These are phyloP conservation scores for Nemurella pictetii DNA, from an alignment of 2,888 invertebrate genomes.

Conservation along the genomic window DNA sequence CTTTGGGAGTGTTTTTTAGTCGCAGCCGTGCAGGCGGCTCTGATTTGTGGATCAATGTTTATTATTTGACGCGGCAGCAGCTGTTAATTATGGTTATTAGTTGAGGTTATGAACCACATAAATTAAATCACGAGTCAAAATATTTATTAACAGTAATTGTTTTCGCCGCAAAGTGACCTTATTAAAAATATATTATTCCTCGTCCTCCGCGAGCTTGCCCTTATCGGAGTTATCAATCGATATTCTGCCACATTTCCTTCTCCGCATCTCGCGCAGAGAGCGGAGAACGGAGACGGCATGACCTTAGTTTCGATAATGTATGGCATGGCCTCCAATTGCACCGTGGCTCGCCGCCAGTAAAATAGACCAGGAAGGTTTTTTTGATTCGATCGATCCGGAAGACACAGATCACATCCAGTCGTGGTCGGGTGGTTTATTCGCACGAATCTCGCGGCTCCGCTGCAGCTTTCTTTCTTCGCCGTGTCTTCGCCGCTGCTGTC, in stretches of 20 bases:
- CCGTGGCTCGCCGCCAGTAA: neutral
- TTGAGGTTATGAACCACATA: neutral
- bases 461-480: neutral
- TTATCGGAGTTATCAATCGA: neutral
- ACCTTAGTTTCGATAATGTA: neutral
- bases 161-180: neutral
- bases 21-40: neutral
- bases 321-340: neutral
- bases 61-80: neutral
- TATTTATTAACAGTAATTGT: neutral
- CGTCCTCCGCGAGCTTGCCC: neutral
- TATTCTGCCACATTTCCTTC: neutral
- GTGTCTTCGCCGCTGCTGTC: neutral
- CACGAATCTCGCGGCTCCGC: neutral
- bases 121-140: neutral
- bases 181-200: neutral
- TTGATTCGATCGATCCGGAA: neutral
- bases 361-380: neutral
- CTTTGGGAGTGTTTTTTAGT: neutral
- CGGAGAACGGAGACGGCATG: neutral
- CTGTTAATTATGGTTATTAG: neutral
- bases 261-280: neutral
- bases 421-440: neutral
- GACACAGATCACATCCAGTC: neutral
- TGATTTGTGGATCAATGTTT: neutral